Base-by-base conservation (phyloP, 2,888 invertebrate genomes). In the Dexiosoma caninum region DNA sequence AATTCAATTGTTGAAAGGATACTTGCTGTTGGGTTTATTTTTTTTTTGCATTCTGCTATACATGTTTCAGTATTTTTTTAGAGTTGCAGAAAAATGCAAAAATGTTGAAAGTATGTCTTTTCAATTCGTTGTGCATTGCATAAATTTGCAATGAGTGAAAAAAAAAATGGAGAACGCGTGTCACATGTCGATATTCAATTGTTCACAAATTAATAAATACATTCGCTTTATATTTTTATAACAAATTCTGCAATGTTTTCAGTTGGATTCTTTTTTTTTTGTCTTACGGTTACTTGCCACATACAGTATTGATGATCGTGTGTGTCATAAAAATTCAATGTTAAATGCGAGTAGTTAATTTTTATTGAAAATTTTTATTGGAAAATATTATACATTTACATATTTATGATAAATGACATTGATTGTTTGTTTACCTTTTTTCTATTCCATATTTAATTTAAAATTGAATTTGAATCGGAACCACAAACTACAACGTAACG, bases 151-250 rank as follows among this genome's bases (percentile, higher is more conserved):
- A 30, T 1, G 10, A 35, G 19, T 1, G 8, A 62, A 84, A 83
- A 87, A 85, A 84, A 83, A 83, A 87, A 85, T 84, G 59, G 84
- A 84, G 83, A 85, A 86, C 88, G 85, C 87, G 88, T 87, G 88
- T 87, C 88, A 86, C 87, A 87, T 86, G 87, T 88, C 87, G 87
- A 87, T 88, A 85, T 85, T 85, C 85, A 86, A 87, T 88, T 87
- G 88, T 88, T 87, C 88, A 85, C 87, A 87, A 87, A 87, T 88
- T 88, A 87, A 86, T 87, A 88, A 86, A 85, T 86, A 85, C 23
- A 55, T 82, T 69, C 59, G 42, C 10, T 76, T 40, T n/a, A 35
- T 21, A 46, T 10, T 27, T 23, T 19, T 44, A 44, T 55, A 59
- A 72, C 35, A 44, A 42, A 72, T 59, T 67, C 23, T 60, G 32